phyloP scores from a whole-genome alignment of 2,888 invertebrate species.

The Trissoscelio sp. region DNA sequence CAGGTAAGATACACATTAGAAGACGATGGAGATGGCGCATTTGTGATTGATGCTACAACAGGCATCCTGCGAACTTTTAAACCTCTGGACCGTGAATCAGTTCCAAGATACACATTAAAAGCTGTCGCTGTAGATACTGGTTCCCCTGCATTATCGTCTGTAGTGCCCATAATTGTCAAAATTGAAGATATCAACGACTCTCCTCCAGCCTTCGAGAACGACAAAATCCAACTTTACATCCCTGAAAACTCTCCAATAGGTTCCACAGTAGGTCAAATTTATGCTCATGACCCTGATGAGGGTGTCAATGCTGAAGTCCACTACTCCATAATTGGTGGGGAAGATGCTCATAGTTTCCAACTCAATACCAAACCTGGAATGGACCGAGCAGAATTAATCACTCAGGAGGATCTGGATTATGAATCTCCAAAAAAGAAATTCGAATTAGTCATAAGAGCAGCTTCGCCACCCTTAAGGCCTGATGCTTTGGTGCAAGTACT shows the following conservation, averaged over 20 bases:
- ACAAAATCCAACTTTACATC: conserved; percentile 94
- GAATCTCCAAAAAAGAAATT: conserved; percentile 97
- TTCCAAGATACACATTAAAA: conserved; percentile 92
- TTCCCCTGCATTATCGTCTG: conserved; percentile 89
- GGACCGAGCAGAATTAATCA: conserved; percentile 94
- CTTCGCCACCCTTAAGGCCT: conserved; percentile 94
- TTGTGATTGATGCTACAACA: conserved; percentile 95
- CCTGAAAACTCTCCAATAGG: conserved; percentile 98
- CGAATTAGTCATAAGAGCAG: conserved; percentile 94
- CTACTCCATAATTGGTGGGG: conserved; percentile 97
- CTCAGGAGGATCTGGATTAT: conserved; percentile 96
- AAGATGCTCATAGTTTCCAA: conserved; percentile 94
- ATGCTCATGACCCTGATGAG: conserved; percentile 96
- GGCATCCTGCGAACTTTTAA: conserved; percentile 96
- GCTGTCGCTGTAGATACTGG: conserved; percentile 96
- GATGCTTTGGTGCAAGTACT: conserved; percentile 94
- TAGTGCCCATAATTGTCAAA: conserved; percentile 89
- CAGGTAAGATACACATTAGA: conserved; percentile 88
- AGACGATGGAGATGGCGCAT: conserved; percentile 94
- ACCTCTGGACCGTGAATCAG: conserved; percentile 95
- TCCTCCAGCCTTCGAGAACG: conserved; percentile 94
- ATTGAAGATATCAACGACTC: conserved; percentile 96
- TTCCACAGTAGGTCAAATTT: conserved; percentile 95
- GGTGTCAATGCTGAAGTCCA: conserved; percentile 95
- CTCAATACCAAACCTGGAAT: conserved; percentile 92